phyloP scores from a whole-genome alignment of 2,888 invertebrate species.

The Morpho deidamia region DNA sequence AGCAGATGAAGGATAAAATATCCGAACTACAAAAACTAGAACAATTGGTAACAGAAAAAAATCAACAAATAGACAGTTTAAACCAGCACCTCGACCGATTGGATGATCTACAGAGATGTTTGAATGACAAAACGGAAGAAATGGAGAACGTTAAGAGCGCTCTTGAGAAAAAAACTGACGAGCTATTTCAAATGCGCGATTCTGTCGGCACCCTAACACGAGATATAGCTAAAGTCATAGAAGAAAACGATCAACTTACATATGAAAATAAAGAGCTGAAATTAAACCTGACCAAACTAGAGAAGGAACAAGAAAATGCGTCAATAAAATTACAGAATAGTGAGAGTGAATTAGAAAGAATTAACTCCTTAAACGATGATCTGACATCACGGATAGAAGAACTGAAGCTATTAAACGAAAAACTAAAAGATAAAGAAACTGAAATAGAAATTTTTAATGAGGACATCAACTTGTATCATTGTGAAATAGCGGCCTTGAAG shows the following conservation, averaged over 20 bases:
- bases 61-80: slow-evolving; percentile 71
- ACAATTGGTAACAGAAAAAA: slow-evolving; percentile 75
- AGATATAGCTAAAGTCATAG: slow-evolving; percentile 57
- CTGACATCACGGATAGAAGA: slow-evolving; percentile 61
- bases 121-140: slow-evolving; percentile 70
- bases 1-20: slow-evolving; percentile 69
- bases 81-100: slow-evolving; percentile 70
- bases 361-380: slow-evolving; percentile 58
- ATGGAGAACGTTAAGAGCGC: slow-evolving; percentile 66
- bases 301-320: slow-evolving; percentile 67
- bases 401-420: slow-evolving; percentile 55
- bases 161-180: slow-evolving; percentile 63
- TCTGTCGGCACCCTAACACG: slow-evolving; percentile 50
- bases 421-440: slow-evolving; percentile 71
- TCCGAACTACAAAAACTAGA: slow-evolving; percentile 70
- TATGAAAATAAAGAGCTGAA: slow-evolving; percentile 55
- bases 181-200: slow-evolving; percentile 60
- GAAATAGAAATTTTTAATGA: slow-evolving; percentile 76
- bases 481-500: slow-evolving; percentile 66
- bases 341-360: slow-evolving; percentile 54
- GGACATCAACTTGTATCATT: slow-evolving; percentile 69
- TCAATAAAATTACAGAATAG: slow-evolving; percentile 59
- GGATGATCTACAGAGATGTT: slow-evolving; percentile 68
- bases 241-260: slow-evolving; percentile 60
- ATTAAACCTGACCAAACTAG: slow-evolving; percentile 55